Base-by-base conservation (phyloP, 2,113 vertebrate species). In the Ptilorrhoa leucosticta region DNA sequence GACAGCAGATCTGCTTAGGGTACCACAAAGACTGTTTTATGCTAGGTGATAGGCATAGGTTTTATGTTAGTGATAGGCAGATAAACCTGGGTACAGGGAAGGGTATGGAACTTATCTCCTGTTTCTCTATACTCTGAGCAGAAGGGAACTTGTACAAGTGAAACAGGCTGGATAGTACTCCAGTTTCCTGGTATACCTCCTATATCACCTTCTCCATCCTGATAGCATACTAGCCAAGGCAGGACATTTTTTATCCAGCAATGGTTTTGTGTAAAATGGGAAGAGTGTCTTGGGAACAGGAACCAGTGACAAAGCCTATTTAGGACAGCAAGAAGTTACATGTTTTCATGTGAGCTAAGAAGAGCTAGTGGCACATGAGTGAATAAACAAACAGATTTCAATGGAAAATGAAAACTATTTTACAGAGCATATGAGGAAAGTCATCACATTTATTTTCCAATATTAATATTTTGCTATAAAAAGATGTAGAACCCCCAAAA, bases 101-200 rank as follows among this genome's bases (percentile, higher is more conserved):
- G 5, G 1, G 1, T 31, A 12, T 26, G 16, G 7, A 48, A 23
- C 1, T 45, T 57, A 58, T 8, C 9, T 54, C 10, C 7, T 30
- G 9, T 11, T 61, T 68, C 26, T 83, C 33, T 65, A 7, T 19
- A 23, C 9, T 23, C 58, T 50, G 47, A 70, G 13, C 10, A 57
- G 40, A 84, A 65, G 2, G 31, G n/a, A 54, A 13, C 27, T 77
- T 54, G 15, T 69, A 4, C n/a, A 26, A n/a, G 20, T 48, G n/a
- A 73, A 44, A 39, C 14, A 51, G 28, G 28, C 35, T 70, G 31
- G 22, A 53, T 53, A 89, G 47, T 28, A 13, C 4, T 83, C 31
- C 63, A 4, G 20, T 47, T 82, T 71, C 28, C 33, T 24, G 42
- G 4, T 33, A 17, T 11, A 42, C 2, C 31, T 47, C 2, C 0